Percentiles rank a stretch among this genome's conserved stretches.
phyloP scores from a whole-genome alignment of 2,888 invertebrate genomes.

The Trisateles emortualis region DNA sequence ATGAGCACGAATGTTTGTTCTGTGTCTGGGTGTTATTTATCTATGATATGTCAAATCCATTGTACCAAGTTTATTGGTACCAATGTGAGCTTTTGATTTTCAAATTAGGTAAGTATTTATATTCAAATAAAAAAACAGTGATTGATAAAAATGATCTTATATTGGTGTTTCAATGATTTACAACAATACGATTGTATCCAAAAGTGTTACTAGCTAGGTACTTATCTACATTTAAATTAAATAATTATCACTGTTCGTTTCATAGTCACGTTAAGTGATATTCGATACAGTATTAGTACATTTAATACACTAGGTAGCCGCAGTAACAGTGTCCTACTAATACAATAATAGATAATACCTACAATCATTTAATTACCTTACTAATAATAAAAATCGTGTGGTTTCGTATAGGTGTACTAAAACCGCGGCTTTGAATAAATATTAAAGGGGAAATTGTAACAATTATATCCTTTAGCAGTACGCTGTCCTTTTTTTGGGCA shows the following conservation, averaged over 20 bases:
- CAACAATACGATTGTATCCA: slow-evolving; percentile 78
- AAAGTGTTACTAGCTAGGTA: slow-evolving; percentile 70
- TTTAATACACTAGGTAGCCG: slow-evolving; percentile 46
- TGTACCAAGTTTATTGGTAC: too few species aligned
- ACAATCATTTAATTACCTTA: slow-evolving; percentile 37
- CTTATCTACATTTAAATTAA: slow-evolving; percentile 72
- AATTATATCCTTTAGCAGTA: slow-evolving; percentile 36
- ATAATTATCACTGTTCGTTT: slow-evolving; percentile 71
- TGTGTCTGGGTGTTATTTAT: too few species aligned
- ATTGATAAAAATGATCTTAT: slow-evolving; percentile 69
- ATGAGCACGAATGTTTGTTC: too few species aligned
- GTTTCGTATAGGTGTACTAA: slow-evolving; percentile 38
- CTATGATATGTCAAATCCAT: too few species aligned
- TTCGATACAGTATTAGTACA: slow-evolving; percentile 58
- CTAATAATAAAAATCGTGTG: slow-evolving; percentile 27
- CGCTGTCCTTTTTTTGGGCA: too few species aligned
- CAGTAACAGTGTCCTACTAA: slow-evolving; percentile 44
- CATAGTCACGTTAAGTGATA: slow-evolving; percentile 55
- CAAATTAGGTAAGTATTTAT: too few species aligned
- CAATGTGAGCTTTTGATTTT: too few species aligned
- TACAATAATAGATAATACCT: slow-evolving; percentile 48
- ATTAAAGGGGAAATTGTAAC: slow-evolving; percentile 49
- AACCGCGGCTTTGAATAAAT: slow-evolving; percentile 54
- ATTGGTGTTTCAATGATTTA: slow-evolving; percentile 74
- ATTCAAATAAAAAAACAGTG: slow-evolving; percentile 41